Evolutionary conservation across 2,888 invertebrate genomes (phyloP).

Genomic region (Lasioglossum oenotherae): DNA sequence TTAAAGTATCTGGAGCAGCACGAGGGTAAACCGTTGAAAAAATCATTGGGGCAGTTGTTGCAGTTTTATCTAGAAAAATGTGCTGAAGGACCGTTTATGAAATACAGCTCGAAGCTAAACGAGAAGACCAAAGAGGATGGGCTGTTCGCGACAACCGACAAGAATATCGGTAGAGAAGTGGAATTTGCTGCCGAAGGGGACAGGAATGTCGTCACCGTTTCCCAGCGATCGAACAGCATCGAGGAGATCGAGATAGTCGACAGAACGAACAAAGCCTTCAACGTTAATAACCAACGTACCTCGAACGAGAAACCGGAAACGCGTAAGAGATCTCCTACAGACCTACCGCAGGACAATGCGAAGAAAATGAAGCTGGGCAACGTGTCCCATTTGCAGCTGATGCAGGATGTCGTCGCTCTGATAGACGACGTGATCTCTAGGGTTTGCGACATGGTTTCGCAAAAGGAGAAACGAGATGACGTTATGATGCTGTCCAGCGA

Average conservation of each 20-base stretch:
- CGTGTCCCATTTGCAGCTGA: slow-evolving; percentile 79
- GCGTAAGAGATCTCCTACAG: slow-evolving; percentile 73
- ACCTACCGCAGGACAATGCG: slow-evolving; percentile 62
- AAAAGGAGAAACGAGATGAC: slow-evolving; percentile 72
- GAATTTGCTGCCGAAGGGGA: slow-evolving; percentile 68
- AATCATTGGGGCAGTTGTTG: slow-evolving; percentile 87
- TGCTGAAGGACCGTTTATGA: slow-evolving; percentile 85
- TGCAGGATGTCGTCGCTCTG: slow-evolving; percentile 82
- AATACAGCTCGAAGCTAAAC: slow-evolving; percentile 84
- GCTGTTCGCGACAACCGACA: slow-evolving; percentile 42
- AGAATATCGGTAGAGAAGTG: slow-evolving; percentile 49
- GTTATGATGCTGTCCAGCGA: slow-evolving; percentile 78
- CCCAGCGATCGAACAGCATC: slow-evolving; percentile 74
- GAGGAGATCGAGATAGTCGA: slow-evolving; percentile 75
- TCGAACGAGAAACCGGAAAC: slow-evolving; percentile 68
- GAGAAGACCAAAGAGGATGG: slow-evolving; percentile 74
- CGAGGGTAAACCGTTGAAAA: slow-evolving; percentile 89
- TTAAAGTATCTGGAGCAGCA: slow-evolving; percentile 93
- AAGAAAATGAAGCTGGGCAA: slow-evolving; percentile 79
- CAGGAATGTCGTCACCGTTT: slow-evolving; percentile 69
- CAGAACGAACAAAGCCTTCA: slow-evolving; percentile 56
- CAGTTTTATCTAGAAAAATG: slow-evolving; percentile 85
- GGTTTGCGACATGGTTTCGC: slow-evolving; percentile 78
- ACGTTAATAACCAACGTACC: slow-evolving; percentile 30
- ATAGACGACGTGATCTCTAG: slow-evolving; percentile 81